Evolutionary conservation across 2,797 vertebrate genomes (phyloP).

Genomic region (Harpagifer antarcticus): DNA sequence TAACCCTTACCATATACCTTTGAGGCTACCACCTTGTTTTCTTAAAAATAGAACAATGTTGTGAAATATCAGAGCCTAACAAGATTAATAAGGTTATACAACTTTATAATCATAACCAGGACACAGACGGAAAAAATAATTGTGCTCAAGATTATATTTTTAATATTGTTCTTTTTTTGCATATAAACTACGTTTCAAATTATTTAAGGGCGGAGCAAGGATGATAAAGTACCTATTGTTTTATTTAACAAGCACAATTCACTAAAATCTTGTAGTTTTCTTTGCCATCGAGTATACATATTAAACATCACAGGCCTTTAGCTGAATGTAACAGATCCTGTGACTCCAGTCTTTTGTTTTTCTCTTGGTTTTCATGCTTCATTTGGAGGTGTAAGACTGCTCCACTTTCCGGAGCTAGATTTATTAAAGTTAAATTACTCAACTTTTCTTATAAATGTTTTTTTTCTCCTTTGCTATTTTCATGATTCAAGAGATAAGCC

Average conservation of each 20-base stretch:
- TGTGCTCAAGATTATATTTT: conserved; percentile 19
- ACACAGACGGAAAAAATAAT: conserved; percentile 2
- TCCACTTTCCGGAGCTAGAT: background rate
- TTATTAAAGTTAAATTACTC: background rate
- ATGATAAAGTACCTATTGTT: conserved; percentile 31
- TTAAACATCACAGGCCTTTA: background rate
- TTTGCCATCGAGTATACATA: conserved; percentile 14
- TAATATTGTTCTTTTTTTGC: conserved; percentile 13
- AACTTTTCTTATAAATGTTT: background rate
- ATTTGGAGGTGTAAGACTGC: background rate
- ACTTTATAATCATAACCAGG: conserved; percentile 41
- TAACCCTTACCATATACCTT: conserved; percentile 20
- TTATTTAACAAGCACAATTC: conserved; percentile 22
- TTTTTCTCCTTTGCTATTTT: background rate
- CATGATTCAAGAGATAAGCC: background rate
- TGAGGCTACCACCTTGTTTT: conserved; percentile 8
- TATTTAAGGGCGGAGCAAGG: conserved; percentile 29
- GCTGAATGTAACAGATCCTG: background rate
- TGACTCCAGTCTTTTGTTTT: background rate
- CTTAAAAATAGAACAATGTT: conserved; percentile 56
- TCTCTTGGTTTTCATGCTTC: conserved; percentile 1
- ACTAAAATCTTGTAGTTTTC: background rate
- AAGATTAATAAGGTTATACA: conserved; percentile 57
- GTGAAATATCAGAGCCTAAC: conserved; percentile 48
- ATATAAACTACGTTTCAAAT: conserved; percentile 23